Evolutionary conservation across 2,888 invertebrate species (phyloP).

Genomic region (Adineta ricciae): DNA sequence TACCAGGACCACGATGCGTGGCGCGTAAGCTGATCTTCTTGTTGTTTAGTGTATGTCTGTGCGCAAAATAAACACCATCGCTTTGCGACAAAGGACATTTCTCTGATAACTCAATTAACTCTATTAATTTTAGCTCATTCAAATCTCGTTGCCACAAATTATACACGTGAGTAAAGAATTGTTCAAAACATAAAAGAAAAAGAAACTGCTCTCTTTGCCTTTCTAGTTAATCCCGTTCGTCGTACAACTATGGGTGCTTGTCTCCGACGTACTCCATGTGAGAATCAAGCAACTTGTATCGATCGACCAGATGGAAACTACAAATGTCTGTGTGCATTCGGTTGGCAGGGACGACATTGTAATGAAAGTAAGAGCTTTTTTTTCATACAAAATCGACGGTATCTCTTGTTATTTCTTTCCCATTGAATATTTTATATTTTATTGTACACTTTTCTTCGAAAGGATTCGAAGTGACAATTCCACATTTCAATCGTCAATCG

Average conservation of each 20-base stretch:
- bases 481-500: neutral
- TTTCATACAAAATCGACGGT: neutral
- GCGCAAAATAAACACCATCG: too few species aligned
- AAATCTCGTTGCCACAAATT: neutral
- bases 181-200: too few species aligned
- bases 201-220: too few species aligned
- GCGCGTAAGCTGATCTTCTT: neutral
- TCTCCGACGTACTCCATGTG: neutral
- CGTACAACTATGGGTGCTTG: constrained; percentile 7
- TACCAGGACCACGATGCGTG: neutral
- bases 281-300: neutral
- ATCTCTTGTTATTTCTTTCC: neutral
- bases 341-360: constrained; percentile 16
- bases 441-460: too few species aligned
- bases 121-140: constrained; percentile 6
- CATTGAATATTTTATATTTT: neutral
- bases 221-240: constrained; percentile 12
- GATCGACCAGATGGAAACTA: constrained; percentile 19
- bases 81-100: too few species aligned
- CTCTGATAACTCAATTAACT: neutral
- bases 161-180: neutral
- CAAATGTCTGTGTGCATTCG: neutral
- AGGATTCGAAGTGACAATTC: neutral
- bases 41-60: constrained; percentile 16
- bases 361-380: neutral